Evolutionary conservation across 2,113 vertebrate species (phyloP).

Genomic region (Oncorhynchus tshawytscha): DNA sequence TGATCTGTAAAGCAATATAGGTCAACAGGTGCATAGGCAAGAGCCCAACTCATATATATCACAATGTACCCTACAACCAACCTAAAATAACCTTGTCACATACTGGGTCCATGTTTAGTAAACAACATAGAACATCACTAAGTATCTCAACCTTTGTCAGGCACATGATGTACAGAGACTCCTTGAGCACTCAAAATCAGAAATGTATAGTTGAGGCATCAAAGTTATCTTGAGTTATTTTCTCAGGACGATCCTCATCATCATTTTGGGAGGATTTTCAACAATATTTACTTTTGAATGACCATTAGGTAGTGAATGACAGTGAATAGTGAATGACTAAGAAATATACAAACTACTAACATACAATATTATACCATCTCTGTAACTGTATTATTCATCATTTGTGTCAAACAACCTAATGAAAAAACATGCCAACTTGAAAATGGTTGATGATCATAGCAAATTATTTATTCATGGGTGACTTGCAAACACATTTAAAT

Average conservation of each 20-base stretch:
- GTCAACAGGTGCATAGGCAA: background rate
- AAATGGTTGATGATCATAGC: background rate
- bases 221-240: too few species aligned
- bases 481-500: background rate
- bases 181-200: too few species aligned
- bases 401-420: background rate
- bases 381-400: background rate
- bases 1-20: background rate
- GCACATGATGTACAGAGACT: slow-evolving; percentile 6
- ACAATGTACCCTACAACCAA: background rate
- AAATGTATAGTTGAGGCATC: too few species aligned
- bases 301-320: too few species aligned
- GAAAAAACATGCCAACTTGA: background rate
- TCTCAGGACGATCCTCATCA: too few species aligned
- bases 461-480: background rate
- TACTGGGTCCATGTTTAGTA: slow-evolving; percentile 16
- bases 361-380: too few species aligned
- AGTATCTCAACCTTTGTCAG: background rate
- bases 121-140: slow-evolving; percentile 9
- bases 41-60: background rate
- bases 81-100: background rate
- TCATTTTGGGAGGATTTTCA: too few species aligned
- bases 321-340: too few species aligned
- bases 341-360: too few species aligned
- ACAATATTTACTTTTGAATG: too few species aligned